Evolutionary conservation across 1,140 invertebrate species (phyloP).

Genomic region (Aphis craccivora): DNA sequence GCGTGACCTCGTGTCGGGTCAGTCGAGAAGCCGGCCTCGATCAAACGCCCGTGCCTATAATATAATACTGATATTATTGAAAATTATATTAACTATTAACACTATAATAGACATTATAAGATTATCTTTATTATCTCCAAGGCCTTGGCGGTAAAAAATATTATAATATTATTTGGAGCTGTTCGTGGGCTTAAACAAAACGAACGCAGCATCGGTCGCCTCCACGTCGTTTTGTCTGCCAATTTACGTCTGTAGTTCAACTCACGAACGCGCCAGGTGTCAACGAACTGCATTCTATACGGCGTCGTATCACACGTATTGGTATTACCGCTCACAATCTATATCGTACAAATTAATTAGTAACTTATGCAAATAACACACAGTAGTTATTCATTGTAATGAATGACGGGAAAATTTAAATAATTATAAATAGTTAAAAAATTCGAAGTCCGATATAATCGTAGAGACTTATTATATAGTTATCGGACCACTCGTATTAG

Average conservation of each 20-base stretch:
- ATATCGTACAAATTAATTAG: background rate
- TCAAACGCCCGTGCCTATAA: background rate
- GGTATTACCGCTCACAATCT: background rate
- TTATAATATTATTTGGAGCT: background rate
- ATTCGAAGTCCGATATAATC: background rate
- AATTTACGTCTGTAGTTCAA: background rate
- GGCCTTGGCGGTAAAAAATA: background rate
- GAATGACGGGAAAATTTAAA: background rate
- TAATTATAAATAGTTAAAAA: background rate
- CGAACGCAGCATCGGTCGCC: background rate
- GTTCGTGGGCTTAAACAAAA: background rate
- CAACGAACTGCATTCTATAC: background rate
- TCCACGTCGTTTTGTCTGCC: background rate
- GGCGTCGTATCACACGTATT: background rate
- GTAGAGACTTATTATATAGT: background rate
- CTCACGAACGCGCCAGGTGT: background rate
- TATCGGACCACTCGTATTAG: background rate
- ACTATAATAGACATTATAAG: too few relatives aligned
- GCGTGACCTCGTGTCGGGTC: constrained; percentile 16
- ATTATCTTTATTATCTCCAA: too few relatives aligned
- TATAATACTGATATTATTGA: background rate
- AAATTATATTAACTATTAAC: background rate
- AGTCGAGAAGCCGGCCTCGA: background rate
- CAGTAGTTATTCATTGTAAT: background rate
- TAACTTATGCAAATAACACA: background rate